Evolutionary conservation across 2,797 vertebrate species (phyloP), one percentile per base, ranked within the genome.

Genomic region (Salmo trutta): DNA sequence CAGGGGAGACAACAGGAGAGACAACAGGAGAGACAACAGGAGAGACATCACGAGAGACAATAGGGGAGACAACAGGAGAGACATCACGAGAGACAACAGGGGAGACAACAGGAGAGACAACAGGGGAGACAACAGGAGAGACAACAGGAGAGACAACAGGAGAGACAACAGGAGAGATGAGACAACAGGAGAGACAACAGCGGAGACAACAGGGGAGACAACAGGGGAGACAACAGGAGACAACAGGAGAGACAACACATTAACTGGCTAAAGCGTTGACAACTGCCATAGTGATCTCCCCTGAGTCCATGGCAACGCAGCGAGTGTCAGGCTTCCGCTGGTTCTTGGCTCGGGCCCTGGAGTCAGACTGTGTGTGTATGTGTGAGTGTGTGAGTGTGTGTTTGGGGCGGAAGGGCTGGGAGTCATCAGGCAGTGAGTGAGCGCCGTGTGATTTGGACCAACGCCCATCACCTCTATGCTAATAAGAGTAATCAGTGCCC

Each of bases 401-500:
- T 54, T 17, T 56, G n/a, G 62, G 56, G 73, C 36, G 27, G 56
- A 94, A 94, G 91, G 93, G 93, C 94, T 95, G 92, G 94, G 95
- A 95, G 95, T 94, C 93, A 95, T 70, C 94, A 95, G 93, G 94
- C 95, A 94, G 94, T 93, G 94, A 95, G 93, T 93, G 94, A 94
- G 94, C 94, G 94, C 94, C 93, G 94, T 95, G 93, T 94, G 95
- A 71, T 96, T 96, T 99, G 97, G 97, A 98, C 95, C 90, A 81
- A 84, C 94, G 97, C 97, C 96, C 95, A 96, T 95, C 89, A 95
- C 95, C 96, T 96, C 93, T 93, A 94, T 95, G 96, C 96, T 98
- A 98, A 98, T 98, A 97, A 97, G 96, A 91, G 94, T 96, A 98
- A 98, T 98, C 97, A 98, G 97, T 81, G 88, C 86, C 96, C 96